These are phyloP conservation scores for Lepidocolaptes lacrymiger DNA, from an alignment of 2,797 vertebrate genomes.

Conservation along the genomic window DNA sequence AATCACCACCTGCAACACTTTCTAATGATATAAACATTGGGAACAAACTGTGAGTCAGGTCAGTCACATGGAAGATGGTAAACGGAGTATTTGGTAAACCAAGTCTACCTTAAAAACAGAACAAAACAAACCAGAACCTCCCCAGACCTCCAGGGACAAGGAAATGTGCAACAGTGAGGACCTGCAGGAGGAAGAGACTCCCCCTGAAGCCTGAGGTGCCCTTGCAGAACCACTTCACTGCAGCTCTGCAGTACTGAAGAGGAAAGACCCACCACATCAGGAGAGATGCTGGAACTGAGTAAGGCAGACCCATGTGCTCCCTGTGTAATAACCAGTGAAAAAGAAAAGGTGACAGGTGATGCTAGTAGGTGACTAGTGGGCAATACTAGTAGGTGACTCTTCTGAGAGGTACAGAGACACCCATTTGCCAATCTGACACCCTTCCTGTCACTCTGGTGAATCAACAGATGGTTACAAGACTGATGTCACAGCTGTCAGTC, in stretches of 20 bases:
- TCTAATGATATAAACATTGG: neutral
- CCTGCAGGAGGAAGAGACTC: neutral
- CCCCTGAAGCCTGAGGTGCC: neutral
- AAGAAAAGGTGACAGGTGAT: neutral
- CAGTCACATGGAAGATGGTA: neutral
- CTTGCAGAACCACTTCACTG: neutral
- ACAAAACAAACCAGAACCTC: neutral
- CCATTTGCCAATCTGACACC: neutral
- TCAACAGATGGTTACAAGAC: neutral
- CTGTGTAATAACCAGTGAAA: neutral
- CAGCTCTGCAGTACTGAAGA: neutral
- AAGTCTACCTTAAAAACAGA: neutral
- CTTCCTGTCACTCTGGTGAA: neutral
- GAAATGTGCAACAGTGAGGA: neutral
- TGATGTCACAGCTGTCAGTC: neutral
- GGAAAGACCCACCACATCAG: neutral
- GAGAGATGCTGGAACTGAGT: neutral
- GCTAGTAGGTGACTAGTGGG: neutral
- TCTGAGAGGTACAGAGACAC: neutral
- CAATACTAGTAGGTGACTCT: neutral
- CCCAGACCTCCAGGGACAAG: neutral
- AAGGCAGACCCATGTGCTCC: neutral
- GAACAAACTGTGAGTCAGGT: neutral
- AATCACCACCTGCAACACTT: neutral
- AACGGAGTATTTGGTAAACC: neutral